These are phyloP conservation scores for Pseudomyrmex concolor DNA, from an alignment of 1,140 invertebrate species.

Conservation along the genomic window DNA sequence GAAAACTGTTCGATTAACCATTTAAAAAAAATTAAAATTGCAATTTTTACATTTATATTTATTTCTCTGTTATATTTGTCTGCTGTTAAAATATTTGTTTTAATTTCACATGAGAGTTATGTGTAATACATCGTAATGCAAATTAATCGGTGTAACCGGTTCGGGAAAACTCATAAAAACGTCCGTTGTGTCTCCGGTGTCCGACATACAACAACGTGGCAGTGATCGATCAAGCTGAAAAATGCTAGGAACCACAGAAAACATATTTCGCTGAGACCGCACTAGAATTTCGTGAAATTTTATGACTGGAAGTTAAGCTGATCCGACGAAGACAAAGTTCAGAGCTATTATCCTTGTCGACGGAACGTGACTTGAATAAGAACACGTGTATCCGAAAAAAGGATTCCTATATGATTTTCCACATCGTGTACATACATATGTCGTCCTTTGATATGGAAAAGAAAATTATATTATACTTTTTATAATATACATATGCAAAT, in stretches of 20 bases:
- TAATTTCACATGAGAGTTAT: background rate
- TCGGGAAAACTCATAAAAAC: slow-evolving; percentile 40
- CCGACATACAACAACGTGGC: slow-evolving; percentile 37
- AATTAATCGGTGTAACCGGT: slow-evolving; percentile 32
- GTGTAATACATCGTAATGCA: slow-evolving; percentile 5
- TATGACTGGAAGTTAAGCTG: slow-evolving; percentile 55
- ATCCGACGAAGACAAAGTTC: slow-evolving; percentile 61
- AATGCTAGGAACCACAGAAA: slow-evolving; percentile 54
- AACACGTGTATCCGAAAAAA: slow-evolving; percentile 37
- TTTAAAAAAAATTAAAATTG: too few relatives aligned
- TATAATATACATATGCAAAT: background rate
- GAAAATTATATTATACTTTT: slow-evolving; percentile 11
- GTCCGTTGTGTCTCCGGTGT: slow-evolving; percentile 17
- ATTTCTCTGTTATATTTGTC: background rate
- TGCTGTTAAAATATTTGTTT: background rate
- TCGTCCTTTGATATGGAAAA: background rate
- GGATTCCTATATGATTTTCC: slow-evolving; percentile 36
- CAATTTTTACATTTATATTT: too few relatives aligned
- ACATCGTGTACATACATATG: slow-evolving; percentile 7
- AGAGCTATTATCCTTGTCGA: slow-evolving; percentile 56
- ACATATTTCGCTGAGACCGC: slow-evolving; percentile 48
- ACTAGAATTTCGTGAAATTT: slow-evolving; percentile 58
- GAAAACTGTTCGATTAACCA: background rate
- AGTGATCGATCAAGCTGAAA: slow-evolving; percentile 55
- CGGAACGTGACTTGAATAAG: slow-evolving; percentile 58